Evolutionary conservation across 2,113 vertebrate genomes (phyloP), one percentile per base, ranked within the genome.

Genomic region (Chascanopsetta lugubris): DNA sequence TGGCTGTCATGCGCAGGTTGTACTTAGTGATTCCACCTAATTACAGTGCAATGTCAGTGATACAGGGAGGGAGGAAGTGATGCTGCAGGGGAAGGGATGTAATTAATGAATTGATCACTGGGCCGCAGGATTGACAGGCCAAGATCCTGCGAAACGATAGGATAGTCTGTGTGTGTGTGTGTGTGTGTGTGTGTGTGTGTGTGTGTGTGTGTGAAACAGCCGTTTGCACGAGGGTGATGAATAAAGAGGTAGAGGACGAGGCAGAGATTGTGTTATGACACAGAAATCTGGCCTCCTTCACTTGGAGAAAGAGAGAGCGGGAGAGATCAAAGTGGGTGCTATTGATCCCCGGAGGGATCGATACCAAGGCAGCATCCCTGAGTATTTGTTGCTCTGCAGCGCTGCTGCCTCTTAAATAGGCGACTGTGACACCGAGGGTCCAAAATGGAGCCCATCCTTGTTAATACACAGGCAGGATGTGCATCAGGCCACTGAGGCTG

Each of bases 41-140:
- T 80, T 88, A 87, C 78, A 29, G 67, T 74, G 22, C 55, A 78
- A 54, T 79, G 73, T 77, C 87, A 90, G 72, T 87, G 85, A 89
- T 85, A 82, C 73, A 74, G 21, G 69, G 38, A n/a, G n/a, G n/a
- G n/a, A n/a, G 12, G 70, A 42, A 69, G 79, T 61, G 17, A 61
- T 87, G 86, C 80, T 87, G 32, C 81, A 72, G 80, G 75, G 79
- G 86, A 88, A 70, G 51, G 46, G 38, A 71, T 82, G 75, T 79
- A 89, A 91, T 92, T 93, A 90, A 85, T 80, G 73, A 82, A 73
- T 77, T 85, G 86, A 90, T 90, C 87, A 69, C 67, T 30, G 55
- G 81, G 34, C 76, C 72, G 69, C 15, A 75, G 24, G 80, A 78
- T 42, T 87, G 83, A 80, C 84, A 45, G 79, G 51, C 67, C 63